phyloP scores from a whole-genome alignment of 2,888 invertebrate species.

The Alcis repandata region DNA sequence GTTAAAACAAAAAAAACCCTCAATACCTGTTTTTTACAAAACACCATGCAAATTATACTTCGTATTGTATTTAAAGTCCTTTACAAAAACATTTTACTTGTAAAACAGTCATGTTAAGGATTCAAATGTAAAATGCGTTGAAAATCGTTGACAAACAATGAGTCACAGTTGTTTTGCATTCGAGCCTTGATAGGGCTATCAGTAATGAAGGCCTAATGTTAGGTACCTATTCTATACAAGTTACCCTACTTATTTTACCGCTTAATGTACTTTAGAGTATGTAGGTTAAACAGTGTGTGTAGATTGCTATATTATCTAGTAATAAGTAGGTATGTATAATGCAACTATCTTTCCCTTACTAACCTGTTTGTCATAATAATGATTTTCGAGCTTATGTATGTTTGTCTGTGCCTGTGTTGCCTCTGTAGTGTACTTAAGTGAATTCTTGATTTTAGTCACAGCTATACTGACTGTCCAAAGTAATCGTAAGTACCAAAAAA shows the following conservation, averaged over 20 bases:
- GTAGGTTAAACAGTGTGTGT: no score
- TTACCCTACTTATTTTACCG: no score
- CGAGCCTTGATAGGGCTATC: background rate
- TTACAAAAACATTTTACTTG: background rate
- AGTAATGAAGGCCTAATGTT: background rate
- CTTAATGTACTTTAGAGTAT: no score
- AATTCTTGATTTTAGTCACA: no score
- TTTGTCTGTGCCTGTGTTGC: background rate
- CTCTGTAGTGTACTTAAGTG: background rate
- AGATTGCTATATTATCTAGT: no score
- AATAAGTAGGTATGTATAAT: no score
- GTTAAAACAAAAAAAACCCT: no score
- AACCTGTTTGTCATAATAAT: background rate
- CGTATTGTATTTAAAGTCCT: background rate
- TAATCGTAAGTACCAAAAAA: no score
- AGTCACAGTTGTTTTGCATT: conserved; percentile 13
- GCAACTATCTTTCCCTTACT: no score
- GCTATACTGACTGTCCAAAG: no score
- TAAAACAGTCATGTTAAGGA: conserved; percentile 7
- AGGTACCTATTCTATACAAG: background rate
- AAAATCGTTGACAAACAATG: conserved; percentile 9
- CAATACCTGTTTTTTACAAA: background rate
- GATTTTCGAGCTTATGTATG: background rate
- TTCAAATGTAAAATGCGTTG: conserved; percentile 5
- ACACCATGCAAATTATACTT: conserved; percentile 1